phyloP scores from a whole-genome alignment of 2,888 invertebrate genomes.

The Epsilonema sp. region DNA sequence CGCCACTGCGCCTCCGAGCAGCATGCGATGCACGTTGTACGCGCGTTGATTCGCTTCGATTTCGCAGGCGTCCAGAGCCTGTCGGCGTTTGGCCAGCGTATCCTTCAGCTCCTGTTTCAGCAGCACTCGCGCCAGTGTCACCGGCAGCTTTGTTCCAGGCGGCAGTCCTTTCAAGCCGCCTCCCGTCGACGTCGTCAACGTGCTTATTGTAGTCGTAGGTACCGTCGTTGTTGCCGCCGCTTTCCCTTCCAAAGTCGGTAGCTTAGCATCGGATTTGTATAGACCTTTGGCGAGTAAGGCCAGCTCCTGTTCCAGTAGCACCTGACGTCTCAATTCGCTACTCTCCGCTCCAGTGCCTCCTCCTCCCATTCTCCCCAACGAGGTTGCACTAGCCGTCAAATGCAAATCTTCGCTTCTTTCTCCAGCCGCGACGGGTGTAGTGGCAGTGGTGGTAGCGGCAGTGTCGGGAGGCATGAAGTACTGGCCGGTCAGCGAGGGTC shows the following conservation, averaged over 20 bases:
- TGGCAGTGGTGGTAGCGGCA: background rate
- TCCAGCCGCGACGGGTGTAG: background rate
- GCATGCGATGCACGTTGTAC: slow-evolving; percentile 24
- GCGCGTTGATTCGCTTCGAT: slow-evolving; percentile 30
- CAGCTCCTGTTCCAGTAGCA: too few species aligned
- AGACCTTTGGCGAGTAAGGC: too few species aligned
- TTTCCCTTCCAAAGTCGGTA: background rate
- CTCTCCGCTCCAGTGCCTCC: background rate
- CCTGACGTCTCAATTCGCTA: background rate
- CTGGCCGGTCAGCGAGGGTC: background rate
- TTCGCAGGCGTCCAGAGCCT: slow-evolving; percentile 33
- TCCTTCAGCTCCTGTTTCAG: slow-evolving; percentile 36
- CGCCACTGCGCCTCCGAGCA: slow-evolving; percentile 22
- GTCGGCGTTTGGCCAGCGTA: slow-evolving; percentile 30
- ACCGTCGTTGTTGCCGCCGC: background rate
- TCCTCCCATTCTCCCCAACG: too few species aligned
- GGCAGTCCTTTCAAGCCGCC: too few species aligned
- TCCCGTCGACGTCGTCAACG: background rate
- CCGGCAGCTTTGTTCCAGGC: slow-evolving; percentile 10
- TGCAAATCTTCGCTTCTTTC: background rate
- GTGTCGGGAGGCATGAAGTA: background rate
- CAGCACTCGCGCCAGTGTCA: slow-evolving; percentile 22
- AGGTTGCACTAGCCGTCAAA: too few species aligned
- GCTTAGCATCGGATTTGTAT: background rate
- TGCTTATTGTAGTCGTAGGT: background rate